Evolutionary conservation across 2,113 vertebrate genomes (phyloP).

Genomic region (Anseranas semipalmata): DNA sequence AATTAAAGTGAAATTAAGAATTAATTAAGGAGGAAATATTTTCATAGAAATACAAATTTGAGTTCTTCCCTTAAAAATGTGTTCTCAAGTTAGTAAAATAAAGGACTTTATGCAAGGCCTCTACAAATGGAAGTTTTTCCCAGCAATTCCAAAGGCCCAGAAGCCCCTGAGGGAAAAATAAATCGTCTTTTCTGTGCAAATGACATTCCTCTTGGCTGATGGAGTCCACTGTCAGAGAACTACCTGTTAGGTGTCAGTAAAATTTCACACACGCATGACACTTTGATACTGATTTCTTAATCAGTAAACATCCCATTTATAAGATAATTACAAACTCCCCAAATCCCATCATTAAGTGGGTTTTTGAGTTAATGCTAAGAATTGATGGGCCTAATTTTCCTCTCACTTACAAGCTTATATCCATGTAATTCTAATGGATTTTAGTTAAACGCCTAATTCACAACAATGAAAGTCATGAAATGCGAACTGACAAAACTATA

Average conservation of each 20-base stretch:
- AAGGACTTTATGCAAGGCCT: not conserved
- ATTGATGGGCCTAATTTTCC: not conserved
- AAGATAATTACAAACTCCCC: not conserved
- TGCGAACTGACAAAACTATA: not conserved
- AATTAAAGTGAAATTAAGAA: not conserved
- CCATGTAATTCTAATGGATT: not conserved
- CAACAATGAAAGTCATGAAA: not conserved
- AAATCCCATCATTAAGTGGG: not conserved
- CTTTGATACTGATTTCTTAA: not conserved
- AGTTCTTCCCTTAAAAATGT: not conserved
- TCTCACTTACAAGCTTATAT: not conserved
- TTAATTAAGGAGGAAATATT: not conserved
- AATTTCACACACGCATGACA: not conserved
- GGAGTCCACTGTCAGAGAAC: not conserved
- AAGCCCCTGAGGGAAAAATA: not conserved
- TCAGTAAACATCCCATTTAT: conserved; percentile 22
- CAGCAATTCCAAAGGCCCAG: not conserved
- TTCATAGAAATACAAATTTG: not conserved
- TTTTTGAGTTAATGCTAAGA: not conserved
- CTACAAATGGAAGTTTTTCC: not conserved
- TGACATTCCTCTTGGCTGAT: not conserved
- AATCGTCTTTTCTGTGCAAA: not conserved
- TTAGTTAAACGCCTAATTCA: not conserved
- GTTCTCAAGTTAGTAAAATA: not conserved
- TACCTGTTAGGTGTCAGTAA: not conserved